Conservation (phyloP, 2,888 invertebrate genomes). For the Nemotelus pantherinus region DNA sequence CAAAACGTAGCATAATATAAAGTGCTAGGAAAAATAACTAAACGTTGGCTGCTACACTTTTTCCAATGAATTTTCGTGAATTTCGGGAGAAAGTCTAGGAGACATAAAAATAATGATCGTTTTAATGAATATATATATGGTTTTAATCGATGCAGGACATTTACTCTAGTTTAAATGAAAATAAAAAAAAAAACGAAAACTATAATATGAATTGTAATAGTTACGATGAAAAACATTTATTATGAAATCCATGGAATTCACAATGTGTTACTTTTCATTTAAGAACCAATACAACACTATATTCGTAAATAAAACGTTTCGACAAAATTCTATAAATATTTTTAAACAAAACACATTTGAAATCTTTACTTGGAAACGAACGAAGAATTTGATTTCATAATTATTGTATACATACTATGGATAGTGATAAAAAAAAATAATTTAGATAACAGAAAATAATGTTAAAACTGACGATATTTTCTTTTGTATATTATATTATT, state of each 20-base stretch:
- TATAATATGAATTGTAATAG: constrained; percentile 3
- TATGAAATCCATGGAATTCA: constrained; percentile 26
- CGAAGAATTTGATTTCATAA: no score
- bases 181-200: neutral
- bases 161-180: constrained; percentile 10
- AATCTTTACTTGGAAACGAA: no score
- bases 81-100: neutral
- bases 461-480: constrained; percentile 24
- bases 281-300: constrained; percentile 5
- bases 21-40: neutral
- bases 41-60: neutral
- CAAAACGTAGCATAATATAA: neutral
- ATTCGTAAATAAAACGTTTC: neutral
- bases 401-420: neutral
- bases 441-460: constrained; percentile 32
- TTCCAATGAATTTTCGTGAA: neutral
- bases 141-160: constrained; percentile 36
- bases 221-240: constrained; percentile 14
- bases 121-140: neutral
- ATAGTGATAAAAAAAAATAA: constrained; percentile 31
- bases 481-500: constrained; percentile 37
- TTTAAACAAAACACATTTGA: no score
- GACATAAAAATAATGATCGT: neutral
- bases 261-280: constrained; percentile 33
- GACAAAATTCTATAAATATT: neutral